These are phyloP conservation scores for Dolichoris vasculosae DNA, from an alignment of 1,140 invertebrate species.

Conservation along the genomic window DNA sequence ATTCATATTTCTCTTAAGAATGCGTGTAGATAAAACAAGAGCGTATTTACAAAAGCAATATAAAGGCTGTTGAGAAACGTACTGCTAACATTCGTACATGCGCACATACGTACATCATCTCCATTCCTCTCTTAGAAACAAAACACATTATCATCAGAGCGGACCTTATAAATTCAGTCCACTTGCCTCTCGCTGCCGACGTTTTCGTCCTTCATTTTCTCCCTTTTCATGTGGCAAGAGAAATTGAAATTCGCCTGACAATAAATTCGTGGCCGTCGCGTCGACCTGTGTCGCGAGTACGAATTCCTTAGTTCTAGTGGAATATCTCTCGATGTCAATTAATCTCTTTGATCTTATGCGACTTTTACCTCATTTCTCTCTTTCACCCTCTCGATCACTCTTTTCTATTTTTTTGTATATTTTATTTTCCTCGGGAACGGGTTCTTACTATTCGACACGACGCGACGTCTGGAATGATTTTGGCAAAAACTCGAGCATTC, in stretches of 20 bases:
- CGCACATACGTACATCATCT: constrained; percentile 38
- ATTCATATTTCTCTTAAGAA: constrained; percentile 45
- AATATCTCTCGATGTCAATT: constrained; percentile 40
- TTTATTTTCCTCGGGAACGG: neutral
- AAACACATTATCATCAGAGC: constrained; percentile 45
- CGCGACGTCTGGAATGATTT: constrained; percentile 17
- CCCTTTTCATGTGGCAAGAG: constrained; percentile 33
- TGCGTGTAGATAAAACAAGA: constrained; percentile 21
- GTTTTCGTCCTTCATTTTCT: neutral
- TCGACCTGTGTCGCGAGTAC: neutral
- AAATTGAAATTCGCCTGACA: constrained; percentile 30
- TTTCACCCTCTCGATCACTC: neutral
- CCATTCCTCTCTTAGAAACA: constrained; percentile 25
- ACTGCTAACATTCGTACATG: neutral
- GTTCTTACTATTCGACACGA: neutral
- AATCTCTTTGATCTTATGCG: constrained; percentile 45
- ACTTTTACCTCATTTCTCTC: constrained; percentile 1
- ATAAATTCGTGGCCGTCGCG: constrained; percentile 40
- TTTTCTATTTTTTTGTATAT: neutral
- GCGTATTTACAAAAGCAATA: constrained; percentile 40
- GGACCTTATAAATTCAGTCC: constrained; percentile 45
- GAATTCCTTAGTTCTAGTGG: constrained; percentile 9
- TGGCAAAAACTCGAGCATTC: neutral
- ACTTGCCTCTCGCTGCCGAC: neutral
- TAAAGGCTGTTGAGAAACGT: constrained; percentile 31